Base-by-base conservation (phyloP, 2,113 vertebrate species). In the Rousettus leschenaultii region DNA sequence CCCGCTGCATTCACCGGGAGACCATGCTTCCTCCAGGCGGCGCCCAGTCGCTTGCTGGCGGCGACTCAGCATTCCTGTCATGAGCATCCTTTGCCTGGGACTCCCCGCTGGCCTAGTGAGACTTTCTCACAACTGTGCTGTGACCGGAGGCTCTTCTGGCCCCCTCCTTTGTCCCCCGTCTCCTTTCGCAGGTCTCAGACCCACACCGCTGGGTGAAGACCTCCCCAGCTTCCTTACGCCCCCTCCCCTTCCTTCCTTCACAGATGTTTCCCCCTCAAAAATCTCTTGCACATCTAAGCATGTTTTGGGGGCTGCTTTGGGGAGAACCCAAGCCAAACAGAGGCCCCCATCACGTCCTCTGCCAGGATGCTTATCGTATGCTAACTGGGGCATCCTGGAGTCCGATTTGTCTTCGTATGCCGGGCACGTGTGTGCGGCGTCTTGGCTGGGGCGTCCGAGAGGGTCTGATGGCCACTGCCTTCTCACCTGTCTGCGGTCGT, bases 401-500 rank as follows among this genome's bases (percentile, higher is more conserved):
- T 45, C 45, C 2, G 45, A 45, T 45, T 45, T 45, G 10, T 45
- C 45, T 2, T 45, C 12, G 45, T 45, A 45, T 45, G 45, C 45
- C 45, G 45, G 45, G 45, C 45, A 11, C 45, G 45, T 13, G 45
- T 45, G 45, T 45, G 12, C 10, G 45, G 45, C 45, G 45, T 45
- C 45, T 45, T 11, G 45, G 45, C 45, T 45, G 45, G 45, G 9
- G 45, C 45, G 45, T 12, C 45, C 11, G 11, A 45, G 45, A 12
- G 45, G 45, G 45, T 45, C 45, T 45, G 45, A 45, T 12, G 45
- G 45, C 45, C 45, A 45, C 45, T 45, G n/a, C 45, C 5, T 93
- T 57, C 97, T 98, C 97, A 99, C 99, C 99, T 99, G 98, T 87
- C 99, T 98, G 0, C 98, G 98, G 95, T 99, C 99, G 0, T 99